Conservation (phyloP, 2,113 vertebrate genomes). For the Mesitornis unicolor region DNA sequence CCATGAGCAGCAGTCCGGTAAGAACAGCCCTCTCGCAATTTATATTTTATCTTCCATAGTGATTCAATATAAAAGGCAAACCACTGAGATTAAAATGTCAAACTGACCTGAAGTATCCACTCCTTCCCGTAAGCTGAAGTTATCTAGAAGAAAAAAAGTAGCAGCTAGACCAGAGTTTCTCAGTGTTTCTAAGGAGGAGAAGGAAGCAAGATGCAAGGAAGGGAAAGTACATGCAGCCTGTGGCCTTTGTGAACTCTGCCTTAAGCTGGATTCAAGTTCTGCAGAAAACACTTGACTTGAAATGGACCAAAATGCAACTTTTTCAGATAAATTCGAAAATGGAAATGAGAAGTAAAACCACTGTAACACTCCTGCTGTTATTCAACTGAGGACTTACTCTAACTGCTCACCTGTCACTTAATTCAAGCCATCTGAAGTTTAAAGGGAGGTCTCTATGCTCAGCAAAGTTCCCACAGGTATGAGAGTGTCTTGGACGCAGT, state of each 20-base stretch:
- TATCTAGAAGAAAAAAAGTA: background rate
- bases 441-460: background rate
- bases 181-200: background rate
- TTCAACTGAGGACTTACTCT: background rate
- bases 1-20: background rate
- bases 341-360: background rate
- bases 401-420: background rate
- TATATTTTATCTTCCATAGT: background rate
- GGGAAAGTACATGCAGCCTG: fast-evolving
- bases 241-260: background rate
- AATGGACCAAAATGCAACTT: background rate
- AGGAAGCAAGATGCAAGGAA: background rate
- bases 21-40: background rate
- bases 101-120: background rate
- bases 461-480: background rate
- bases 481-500: background rate
- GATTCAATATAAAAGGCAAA: background rate
- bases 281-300: background rate
- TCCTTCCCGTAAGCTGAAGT: background rate
- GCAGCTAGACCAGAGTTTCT: background rate
- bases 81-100: background rate
- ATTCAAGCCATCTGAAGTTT: background rate
- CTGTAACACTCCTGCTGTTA: background rate
- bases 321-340: background rate
- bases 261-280: background rate